These are phyloP conservation scores for Ectemnius lituratus DNA, from an alignment of 2,888 invertebrate genomes.

Conservation along the genomic window DNA sequence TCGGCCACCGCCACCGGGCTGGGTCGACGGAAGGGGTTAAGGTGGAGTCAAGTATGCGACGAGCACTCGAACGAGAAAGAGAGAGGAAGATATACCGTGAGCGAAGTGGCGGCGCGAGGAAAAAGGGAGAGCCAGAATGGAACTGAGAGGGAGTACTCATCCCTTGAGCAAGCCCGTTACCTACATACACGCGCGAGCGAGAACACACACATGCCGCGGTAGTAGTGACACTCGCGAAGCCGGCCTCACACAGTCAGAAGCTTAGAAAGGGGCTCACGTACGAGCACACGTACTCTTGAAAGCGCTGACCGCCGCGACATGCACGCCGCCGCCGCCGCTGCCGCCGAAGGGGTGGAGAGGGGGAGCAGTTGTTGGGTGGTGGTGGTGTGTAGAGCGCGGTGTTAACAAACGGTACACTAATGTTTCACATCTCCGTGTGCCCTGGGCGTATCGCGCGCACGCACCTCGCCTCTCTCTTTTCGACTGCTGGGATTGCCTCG, in stretches of 20 bases:
- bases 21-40: slow-evolving; percentile 34
- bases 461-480: slow-evolving; percentile 32
- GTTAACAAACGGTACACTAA: slow-evolving; percentile 77
- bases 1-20: slow-evolving; percentile 13
- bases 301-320: neutral
- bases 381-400: slow-evolving; percentile 74
- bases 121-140: slow-evolving; percentile 8
- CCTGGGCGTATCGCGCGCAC: slow-evolving; percentile 54
- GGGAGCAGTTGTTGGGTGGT: slow-evolving; percentile 37
- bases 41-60: slow-evolving; percentile 48
- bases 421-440: slow-evolving; percentile 75
- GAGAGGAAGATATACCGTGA: slow-evolving; percentile 11
- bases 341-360: slow-evolving; percentile 15
- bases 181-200: slow-evolving; percentile 8
- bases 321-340: neutral
- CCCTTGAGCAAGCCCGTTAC: slow-evolving; percentile 6
- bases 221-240: neutral
- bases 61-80: slow-evolving; percentile 10
- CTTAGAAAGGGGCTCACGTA: no score
- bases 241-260: no score
- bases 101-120: slow-evolving; percentile 1
- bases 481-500: slow-evolving; percentile 31
- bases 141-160: slow-evolving; percentile 5
- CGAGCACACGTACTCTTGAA: neutral
- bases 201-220: neutral